A percentile compares a stretch with the other conserved stretches of the same genome.
Conservation (phyloP, 2,797 vertebrate genomes). For the Mus caroli region DNA sequence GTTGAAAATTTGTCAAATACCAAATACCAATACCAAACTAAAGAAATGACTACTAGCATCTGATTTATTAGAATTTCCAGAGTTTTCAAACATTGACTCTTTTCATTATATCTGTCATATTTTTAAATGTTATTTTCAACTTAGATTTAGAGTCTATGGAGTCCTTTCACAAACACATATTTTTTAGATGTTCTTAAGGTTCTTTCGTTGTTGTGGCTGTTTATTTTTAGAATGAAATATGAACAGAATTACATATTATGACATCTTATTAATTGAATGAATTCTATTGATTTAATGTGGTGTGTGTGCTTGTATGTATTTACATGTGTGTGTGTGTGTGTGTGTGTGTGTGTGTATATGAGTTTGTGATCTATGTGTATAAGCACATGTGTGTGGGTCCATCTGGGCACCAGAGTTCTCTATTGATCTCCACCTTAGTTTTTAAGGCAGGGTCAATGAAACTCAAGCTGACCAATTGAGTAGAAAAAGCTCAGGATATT, state of each 20-base stretch:
- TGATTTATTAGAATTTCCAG: conserved; percentile 25
- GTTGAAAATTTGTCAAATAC: neutral
- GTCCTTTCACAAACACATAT: conserved; percentile 5
- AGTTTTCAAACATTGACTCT: neutral
- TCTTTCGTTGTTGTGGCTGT: neutral
- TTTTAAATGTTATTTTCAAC: neutral
- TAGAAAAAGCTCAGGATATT: no score
- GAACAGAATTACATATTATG: neutral
- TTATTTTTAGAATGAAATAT: neutral
- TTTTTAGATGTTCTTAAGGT: neutral
- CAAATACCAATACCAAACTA: neutral
- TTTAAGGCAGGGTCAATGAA: neutral
- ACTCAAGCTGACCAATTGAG: neutral
- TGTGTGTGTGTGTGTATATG: no score
- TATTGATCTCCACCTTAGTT: no score
- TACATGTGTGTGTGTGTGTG: no score
- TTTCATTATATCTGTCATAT: conserved; percentile 16
- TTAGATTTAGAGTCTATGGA: conserved; percentile 47
- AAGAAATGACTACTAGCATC: neutral
- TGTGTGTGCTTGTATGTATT: neutral
- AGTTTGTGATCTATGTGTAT: no score
- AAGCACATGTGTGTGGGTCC: neutral
- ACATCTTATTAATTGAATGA: neutral
- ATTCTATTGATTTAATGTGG: neutral
- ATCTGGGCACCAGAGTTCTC: neutral